These are phyloP conservation scores for Holacanthella duospinosa DNA, from an alignment of 2,888 invertebrate genomes.

Conservation along the genomic window DNA sequence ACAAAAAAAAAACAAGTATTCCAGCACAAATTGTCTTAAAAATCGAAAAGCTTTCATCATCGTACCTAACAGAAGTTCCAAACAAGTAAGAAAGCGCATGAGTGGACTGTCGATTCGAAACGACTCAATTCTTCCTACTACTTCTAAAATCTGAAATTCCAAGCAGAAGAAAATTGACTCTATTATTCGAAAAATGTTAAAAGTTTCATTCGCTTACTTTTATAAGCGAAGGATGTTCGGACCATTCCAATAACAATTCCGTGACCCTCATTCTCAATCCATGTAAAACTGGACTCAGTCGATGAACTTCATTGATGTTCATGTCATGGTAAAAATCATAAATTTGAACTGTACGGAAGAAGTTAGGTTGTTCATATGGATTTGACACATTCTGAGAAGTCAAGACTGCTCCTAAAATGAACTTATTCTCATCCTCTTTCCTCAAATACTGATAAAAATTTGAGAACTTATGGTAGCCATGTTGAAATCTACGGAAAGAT, in stretches of 20 bases:
- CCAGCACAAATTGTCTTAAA: neutral
- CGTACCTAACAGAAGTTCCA: slow-evolving; percentile 76
- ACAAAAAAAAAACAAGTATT: slow-evolving; percentile 1
- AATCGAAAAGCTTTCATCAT: too few species aligned
- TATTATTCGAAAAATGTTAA: slow-evolving; percentile 50
- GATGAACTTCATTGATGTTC: slow-evolving; percentile 64
- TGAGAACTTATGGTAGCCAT: slow-evolving; percentile 21
- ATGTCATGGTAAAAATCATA: slow-evolving; percentile 74
- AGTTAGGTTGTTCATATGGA: slow-evolving; percentile 8
- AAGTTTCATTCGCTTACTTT: slow-evolving; percentile 49
- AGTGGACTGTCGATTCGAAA: slow-evolving; percentile 70
- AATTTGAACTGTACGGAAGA: slow-evolving; percentile 19
- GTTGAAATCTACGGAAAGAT: slow-evolving; percentile 30
- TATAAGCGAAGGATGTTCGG: slow-evolving; percentile 76
- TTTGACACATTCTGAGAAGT: slow-evolving; percentile 15
- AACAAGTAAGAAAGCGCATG: slow-evolving; percentile 75
- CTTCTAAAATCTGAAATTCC: slow-evolving; percentile 25
- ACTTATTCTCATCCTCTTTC: slow-evolving; percentile 23
- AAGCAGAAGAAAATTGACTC: slow-evolving; percentile 19
- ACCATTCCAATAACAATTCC: slow-evolving; percentile 65
- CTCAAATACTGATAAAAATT: slow-evolving; percentile 15
- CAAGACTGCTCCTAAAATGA: slow-evolving; percentile 27
- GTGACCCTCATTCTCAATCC: slow-evolving; percentile 53
- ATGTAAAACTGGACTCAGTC: slow-evolving; percentile 59
- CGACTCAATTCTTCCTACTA: slow-evolving; percentile 37